phyloP scores from a whole-genome alignment of 2,113 vertebrate genomes.

The Meles meles region DNA sequence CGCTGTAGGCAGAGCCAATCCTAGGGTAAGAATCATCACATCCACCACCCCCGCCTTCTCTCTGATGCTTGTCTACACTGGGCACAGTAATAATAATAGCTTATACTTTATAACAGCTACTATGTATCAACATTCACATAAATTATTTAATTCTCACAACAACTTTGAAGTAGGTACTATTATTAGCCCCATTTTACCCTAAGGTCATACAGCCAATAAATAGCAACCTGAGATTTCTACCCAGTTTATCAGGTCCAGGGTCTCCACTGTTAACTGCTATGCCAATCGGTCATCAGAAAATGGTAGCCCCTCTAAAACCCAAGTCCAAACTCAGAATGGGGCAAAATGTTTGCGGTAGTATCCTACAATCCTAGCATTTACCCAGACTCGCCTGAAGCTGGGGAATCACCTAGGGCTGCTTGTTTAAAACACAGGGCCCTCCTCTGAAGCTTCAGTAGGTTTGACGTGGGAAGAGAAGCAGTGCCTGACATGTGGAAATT shows the following conservation, averaged over 20 bases:
- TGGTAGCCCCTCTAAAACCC: neutral
- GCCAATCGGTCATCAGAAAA: neutral
- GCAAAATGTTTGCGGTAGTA: neutral
- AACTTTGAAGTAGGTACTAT: constrained; percentile 6
- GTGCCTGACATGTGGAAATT: neutral
- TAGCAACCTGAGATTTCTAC: constrained; percentile 30
- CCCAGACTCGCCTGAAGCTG: neutral
- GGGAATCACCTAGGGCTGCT: neutral
- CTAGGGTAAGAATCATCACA: constrained; percentile 7
- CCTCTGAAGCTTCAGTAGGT: neutral
- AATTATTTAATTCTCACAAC: constrained; percentile 51
- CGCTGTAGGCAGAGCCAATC: constrained; percentile 41
- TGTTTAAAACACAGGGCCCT: neutral
- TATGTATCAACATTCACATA: neutral
- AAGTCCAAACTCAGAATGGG: neutral
- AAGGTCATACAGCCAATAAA: neutral
- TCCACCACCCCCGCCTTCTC: constrained; percentile 48
- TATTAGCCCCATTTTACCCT: constrained; percentile 42
- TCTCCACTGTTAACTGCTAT: neutral
- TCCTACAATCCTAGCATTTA: constrained; percentile 2
- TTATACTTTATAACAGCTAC: constrained; percentile 50
- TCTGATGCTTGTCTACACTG: constrained; percentile 39
- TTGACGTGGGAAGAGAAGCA: neutral
- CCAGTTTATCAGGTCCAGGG: neutral
- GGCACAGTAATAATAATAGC: constrained; percentile 29